Evolutionary conservation across 2,113 vertebrate genomes (phyloP), one percentile per base, ranked within the genome.

Genomic region (Acanthochromis polyacanthus): DNA sequence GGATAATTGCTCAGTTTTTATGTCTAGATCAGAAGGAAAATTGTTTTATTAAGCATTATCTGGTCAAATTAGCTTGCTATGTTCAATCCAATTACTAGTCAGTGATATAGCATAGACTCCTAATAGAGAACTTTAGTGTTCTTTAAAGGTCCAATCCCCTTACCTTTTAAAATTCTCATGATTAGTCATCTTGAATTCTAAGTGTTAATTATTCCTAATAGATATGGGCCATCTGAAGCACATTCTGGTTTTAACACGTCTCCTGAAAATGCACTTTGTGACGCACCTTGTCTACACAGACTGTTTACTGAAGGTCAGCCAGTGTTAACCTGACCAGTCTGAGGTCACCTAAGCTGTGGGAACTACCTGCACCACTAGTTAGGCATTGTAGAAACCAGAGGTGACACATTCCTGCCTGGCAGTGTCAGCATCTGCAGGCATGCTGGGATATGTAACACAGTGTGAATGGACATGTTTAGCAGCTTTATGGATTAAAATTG

Each of bases 221-320:
- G 48, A 50, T n/a, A n/a, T 19, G 16, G n/a, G 48, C 48, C 48
- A 50, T n/a, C 48, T 15, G n/a, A 19, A 43, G 14, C 40, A 12
- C 40, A 15, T 43, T 4, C 14, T n/a, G 48, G 5, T 8, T 25
- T 8, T n/a, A 50, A 50, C 48, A 50, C 17, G 22, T 53, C 7
- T 11, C 0, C 8, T 20, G 23, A 53, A 53, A 1, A 20, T 22
- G 2, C 15, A 12, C 10, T 50, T 60, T 71, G 68, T 46, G 72
- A 81, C 62, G 5, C 52, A 62, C 46, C 60, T 58, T 68, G 56
- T 36, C 25, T 53, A 83, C 65, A 58, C 61, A 56, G 63, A 80
- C 3, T 85, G 78, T 87, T 81, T 83, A 48, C 74, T n/a, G 23
- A 83, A 57, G 86, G 86, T 82, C 73, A 80, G 38, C 19, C 1